Conservation (phyloP, 1,140 invertebrate genomes). For the Druon quercuslanigerum region DNA sequence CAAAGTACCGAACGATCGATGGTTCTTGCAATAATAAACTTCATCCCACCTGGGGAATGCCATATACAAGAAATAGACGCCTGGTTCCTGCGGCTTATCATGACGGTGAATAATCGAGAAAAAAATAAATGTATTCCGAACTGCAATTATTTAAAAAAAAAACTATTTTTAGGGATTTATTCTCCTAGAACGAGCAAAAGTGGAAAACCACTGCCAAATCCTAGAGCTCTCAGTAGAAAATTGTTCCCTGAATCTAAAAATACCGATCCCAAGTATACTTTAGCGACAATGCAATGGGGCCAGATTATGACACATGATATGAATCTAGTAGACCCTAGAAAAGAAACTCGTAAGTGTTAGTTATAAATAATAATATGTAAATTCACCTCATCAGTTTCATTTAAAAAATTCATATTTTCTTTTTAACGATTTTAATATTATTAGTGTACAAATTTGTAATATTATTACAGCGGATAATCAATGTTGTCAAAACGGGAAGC, state of each 20-base stretch:
- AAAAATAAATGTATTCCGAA: not conserved
- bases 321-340: not conserved
- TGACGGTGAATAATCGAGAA: conserved; percentile 80
- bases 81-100: conserved; percentile 88
- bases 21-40: conserved; percentile 90
- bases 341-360: not conserved
- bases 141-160: not conserved
- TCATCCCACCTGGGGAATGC: conserved; percentile 83
- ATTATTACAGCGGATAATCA: not conserved
- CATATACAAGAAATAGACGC: conserved; percentile 84
- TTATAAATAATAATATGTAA: no score
- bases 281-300: conserved; percentile 89
- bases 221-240: conserved; percentile 82
- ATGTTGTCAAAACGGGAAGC: conserved; percentile 83
- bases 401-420: no score
- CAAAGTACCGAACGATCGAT: conserved; percentile 85
- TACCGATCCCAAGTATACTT: conserved; percentile 81
- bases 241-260: conserved; percentile 81
- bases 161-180: conserved; percentile 65
- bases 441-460: no score
- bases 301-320: conserved; percentile 90
- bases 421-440: no score
- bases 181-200: conserved; percentile 79
- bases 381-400: no score
- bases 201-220: conserved; percentile 81